Conservation (phyloP, 2,797 vertebrate species). For the Sarcoramphus papa region DNA sequence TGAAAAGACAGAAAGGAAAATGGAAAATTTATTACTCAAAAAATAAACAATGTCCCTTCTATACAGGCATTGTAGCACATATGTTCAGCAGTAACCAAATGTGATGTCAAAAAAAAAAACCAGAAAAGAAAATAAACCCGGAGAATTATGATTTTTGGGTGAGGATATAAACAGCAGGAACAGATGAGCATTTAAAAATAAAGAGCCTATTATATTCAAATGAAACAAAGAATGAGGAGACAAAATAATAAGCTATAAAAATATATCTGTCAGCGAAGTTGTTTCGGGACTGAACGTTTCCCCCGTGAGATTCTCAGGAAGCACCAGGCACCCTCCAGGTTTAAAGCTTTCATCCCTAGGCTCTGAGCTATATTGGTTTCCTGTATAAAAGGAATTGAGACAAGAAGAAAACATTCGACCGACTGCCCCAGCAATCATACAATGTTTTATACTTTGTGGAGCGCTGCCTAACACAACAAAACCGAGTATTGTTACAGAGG, state of each 20-base stretch:
- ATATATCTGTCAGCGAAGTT: slow-evolving; percentile 45
- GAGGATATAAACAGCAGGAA: slow-evolving; percentile 40
- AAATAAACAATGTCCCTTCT: neutral
- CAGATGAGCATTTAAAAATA: slow-evolving; percentile 55
- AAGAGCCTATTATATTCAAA: slow-evolving; percentile 52
- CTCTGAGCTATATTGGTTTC: slow-evolving; percentile 51
- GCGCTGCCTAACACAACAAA: slow-evolving; percentile 57
- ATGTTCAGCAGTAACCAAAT: slow-evolving; percentile 23
- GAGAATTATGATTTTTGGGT: slow-evolving; percentile 14
- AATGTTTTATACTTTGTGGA: slow-evolving; percentile 54
- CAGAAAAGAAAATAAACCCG: neutral
- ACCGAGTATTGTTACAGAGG: slow-evolving; percentile 49
- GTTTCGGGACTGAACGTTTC: slow-evolving; percentile 25
- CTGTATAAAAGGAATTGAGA: slow-evolving; percentile 54
- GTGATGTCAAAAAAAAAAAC: neutral
- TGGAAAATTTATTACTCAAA: neutral
- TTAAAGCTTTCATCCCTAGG: slow-evolving; percentile 57
- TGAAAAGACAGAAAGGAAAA: slow-evolving; percentile 5
- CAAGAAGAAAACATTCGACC: slow-evolving; percentile 58
- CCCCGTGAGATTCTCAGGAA: slow-evolving; percentile 50
- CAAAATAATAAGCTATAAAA: slow-evolving; percentile 59
- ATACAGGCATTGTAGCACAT: neutral
- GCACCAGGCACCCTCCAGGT: slow-evolving; percentile 49
- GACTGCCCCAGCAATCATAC: slow-evolving; percentile 40
- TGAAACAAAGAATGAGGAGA: slow-evolving; percentile 26